These are phyloP conservation scores for Silurus glanis DNA, from an alignment of 2,113 vertebrate genomes.

Conservation along the genomic window DNA sequence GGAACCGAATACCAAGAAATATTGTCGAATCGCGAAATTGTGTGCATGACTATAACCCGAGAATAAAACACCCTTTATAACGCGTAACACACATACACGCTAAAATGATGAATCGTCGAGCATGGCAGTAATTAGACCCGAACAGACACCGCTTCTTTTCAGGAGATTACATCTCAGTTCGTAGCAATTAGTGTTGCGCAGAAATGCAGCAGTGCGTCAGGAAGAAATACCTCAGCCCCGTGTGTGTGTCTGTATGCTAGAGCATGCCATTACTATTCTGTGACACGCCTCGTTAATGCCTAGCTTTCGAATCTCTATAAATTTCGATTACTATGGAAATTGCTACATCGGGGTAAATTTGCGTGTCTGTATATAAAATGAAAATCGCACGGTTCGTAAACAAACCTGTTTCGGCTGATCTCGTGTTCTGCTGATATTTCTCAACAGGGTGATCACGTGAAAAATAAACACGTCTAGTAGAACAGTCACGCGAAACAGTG, in stretches of 20 bases:
- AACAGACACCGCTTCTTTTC: conserved; percentile 19
- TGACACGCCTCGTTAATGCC: neutral
- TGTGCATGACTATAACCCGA: neutral
- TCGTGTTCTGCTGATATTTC: neutral
- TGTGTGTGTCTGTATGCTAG: neutral
- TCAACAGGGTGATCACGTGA: neutral
- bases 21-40: neutral
- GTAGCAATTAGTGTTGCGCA: conserved; percentile 32
- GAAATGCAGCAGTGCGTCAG: neutral
- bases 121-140: neutral
- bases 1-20: neutral
- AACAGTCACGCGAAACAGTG: neutral
- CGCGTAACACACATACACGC: neutral
- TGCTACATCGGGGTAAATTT: neutral
- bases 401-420: neutral
- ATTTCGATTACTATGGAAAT: conserved; percentile 21
- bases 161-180: conserved; percentile 32
- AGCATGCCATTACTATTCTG: neutral
- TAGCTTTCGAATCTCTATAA: neutral
- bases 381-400: neutral
- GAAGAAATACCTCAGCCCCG: conserved; percentile 2
- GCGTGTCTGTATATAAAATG: neutral
- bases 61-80: neutral
- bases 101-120: neutral
- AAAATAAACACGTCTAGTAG: neutral